These are phyloP conservation scores for Crioceris asparagi DNA, from an alignment of 2,888 invertebrate species.

Conservation along the genomic window DNA sequence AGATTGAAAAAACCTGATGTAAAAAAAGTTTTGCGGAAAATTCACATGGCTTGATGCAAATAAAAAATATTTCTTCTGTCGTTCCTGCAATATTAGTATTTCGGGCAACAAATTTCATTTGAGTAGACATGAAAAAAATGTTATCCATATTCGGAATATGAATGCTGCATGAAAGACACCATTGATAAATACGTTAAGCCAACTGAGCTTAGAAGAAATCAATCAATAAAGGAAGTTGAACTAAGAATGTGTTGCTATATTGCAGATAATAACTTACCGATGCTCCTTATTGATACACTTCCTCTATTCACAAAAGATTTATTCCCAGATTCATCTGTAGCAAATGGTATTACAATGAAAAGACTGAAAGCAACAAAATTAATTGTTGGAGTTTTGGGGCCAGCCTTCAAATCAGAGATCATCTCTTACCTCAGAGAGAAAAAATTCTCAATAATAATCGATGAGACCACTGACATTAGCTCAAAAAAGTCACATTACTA, in stretches of 20 bases:
- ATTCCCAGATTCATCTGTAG: not conserved
- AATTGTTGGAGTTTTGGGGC: not conserved
- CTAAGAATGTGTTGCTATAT: not conserved
- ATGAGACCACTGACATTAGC: not conserved
- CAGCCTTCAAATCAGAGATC: no score
- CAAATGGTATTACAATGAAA: not conserved
- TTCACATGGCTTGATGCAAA: no score
- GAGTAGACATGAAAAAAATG: not conserved
- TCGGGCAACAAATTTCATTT: no score
- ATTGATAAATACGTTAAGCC: not conserved
- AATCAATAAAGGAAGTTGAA: not conserved
- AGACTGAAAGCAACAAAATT: not conserved
- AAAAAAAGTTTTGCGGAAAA: no score
- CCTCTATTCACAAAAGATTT: not conserved
- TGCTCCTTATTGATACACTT: not conserved
- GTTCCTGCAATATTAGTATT: no score
- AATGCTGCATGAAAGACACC: not conserved
- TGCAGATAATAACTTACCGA: not conserved
- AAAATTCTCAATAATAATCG: not conserved
- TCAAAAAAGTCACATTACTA: not conserved
- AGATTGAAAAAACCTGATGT: no score
- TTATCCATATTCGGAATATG: not conserved
- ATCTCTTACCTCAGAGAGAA: not conserved
- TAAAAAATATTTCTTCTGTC: no score
- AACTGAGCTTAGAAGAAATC: no score